These are phyloP conservation scores for Sturnira hondurensis DNA, from an alignment of 2,113 vertebrate species.

Conservation along the genomic window DNA sequence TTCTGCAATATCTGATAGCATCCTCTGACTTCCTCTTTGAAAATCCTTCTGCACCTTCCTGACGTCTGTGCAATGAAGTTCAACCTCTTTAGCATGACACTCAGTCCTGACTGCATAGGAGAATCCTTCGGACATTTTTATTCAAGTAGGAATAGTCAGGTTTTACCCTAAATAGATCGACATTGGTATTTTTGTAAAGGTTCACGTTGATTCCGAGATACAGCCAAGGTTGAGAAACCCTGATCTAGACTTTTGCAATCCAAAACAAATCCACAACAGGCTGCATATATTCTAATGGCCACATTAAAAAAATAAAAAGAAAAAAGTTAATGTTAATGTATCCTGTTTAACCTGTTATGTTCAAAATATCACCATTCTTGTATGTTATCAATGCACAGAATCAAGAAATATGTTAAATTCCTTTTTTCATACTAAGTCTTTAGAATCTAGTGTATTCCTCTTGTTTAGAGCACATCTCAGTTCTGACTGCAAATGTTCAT, in stretches of 20 bases:
- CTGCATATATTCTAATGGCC: neutral
- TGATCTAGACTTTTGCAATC: neutral
- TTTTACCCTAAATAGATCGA: neutral
- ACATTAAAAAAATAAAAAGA: neutral
- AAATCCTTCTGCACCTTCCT: neutral
- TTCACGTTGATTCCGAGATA: neutral
- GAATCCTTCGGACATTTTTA: neutral
- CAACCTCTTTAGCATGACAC: fast-evolving
- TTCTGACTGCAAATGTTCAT: neutral
- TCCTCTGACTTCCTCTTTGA: neutral
- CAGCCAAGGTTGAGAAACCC: neutral
- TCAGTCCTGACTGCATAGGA: neutral
- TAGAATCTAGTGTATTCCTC: neutral
- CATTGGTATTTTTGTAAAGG: neutral
- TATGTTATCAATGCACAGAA: neutral
- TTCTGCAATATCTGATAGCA: neutral
- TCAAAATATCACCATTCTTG: neutral
- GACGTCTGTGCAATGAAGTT: neutral
- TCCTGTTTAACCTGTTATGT: neutral
- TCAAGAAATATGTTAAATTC: neutral
- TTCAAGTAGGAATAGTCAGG: neutral
- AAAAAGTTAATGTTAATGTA: neutral
- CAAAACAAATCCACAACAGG: neutral
- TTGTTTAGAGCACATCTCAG: neutral
- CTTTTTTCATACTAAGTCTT: neutral